Base-by-base conservation (phyloP, 2,888 invertebrate species). In the Drosophila trichaetosa region DNA sequence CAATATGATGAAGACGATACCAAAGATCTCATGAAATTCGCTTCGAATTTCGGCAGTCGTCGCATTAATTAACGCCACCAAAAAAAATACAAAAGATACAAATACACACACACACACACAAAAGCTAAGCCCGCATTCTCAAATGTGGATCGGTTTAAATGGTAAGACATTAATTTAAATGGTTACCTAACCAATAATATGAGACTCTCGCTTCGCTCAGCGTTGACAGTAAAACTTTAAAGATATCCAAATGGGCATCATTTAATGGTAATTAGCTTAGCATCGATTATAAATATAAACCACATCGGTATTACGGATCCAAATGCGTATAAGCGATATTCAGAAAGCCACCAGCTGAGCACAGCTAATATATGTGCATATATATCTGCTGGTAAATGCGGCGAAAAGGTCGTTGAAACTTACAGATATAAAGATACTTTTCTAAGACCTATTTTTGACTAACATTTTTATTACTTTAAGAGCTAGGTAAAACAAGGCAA, bases 131-230 rank as follows among this genome's bases (percentile, higher is more conserved):
- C 58, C 69, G 65, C 61, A 49, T 57, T 65, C 53, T 67, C 57
- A 69, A 80, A 69, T 80, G 71, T 73, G 77, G 63, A 71, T 80
- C 61, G 78, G 66, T 75, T 78, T 86, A 82, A 88, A 85, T 80
- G 75, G 78, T 38, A 42, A 51, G 56, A 75, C 83, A 88, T 83
- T 88, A 73, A 83, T 85, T 84, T 66, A 61, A 75, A 81, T 72
- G 71, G 53, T 57, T 73, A 36, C 58, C 48, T 4, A 27, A 27
- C 36, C 36, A 36, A 54, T 24, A 16, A 11, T 42, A 11, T 5
- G 40, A 58, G 62, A 53, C 36, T 38, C 36, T 33, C 31, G 36
- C 34, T 29, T 46, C 11, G 16, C 2, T 16, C 59, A 29, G 48
- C 66, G 72, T 63, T 69, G 77, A 79, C 79, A 76, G 69, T 69